Base-by-base conservation (phyloP, 2,888 invertebrate species). In the Stenichneumon culpator region DNA sequence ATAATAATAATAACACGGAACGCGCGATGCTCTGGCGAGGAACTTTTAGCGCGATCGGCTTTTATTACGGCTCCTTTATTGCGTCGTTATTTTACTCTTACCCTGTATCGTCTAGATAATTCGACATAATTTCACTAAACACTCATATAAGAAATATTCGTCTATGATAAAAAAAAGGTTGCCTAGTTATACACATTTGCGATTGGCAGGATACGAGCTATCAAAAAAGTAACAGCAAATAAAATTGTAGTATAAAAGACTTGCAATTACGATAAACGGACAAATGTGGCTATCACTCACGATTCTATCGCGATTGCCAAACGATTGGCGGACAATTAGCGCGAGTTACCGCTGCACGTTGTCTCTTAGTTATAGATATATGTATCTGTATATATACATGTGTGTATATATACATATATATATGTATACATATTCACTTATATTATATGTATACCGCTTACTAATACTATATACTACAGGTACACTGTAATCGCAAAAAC, bases 1-100 rank as follows among this genome's bases (percentile, higher is more conserved):
- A 77, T 16, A 67, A 77, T 19, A 78, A 78, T 16, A 50, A 57
- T 32, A 65, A 39, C n/a, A n/a, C 52, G 50, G 22, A 68, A 47
- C n/a, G 54, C 60, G 57, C 57, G 60, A 60, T 47, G 47, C 57
- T 57, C 19, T 36, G 57, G 68, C 67, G 72, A 77, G 36, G 57
- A 63, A 69, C 70, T 78, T 82, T 69, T 70, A 72, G 65, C 74
- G 69, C 79, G 50, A 69, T 74, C 65, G 79, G 84, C 88, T 81
- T 87, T 87, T 85, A 88, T 85, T 82, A 84, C 82, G 85, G 78
- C 88, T 86, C 74, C 54, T 82, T 47, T 57, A 78, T 88, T 77
- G 83, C 84, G 78, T 82, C 84, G 86, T 87, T 87, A 83, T 88
- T 88, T 89, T 86, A 84, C 73, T 87, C 78, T 87, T 86, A 86